phyloP scores from a whole-genome alignment of 1,140 invertebrate species.

The Tenebrio molitor region DNA sequence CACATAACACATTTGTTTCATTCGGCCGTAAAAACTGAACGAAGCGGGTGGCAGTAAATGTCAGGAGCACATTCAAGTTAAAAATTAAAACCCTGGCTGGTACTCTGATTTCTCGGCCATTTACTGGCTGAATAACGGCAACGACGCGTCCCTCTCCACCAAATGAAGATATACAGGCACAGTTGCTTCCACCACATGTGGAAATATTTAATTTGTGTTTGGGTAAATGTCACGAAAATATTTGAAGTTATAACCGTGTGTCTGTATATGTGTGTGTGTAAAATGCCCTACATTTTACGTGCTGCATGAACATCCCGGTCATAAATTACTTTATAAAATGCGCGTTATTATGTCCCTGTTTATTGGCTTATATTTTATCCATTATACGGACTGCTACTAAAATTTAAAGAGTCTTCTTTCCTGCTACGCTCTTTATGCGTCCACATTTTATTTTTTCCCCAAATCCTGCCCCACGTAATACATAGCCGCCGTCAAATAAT shows the following conservation, averaged over 20 bases:
- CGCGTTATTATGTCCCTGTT: slow-evolving; percentile 41
- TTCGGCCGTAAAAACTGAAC: slow-evolving; percentile 60
- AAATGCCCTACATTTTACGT: slow-evolving; percentile 50
- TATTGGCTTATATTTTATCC: slow-evolving; percentile 45
- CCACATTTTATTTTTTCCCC: slow-evolving; percentile 17
- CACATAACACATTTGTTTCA: slow-evolving; percentile 59
- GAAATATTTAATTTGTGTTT: slow-evolving; percentile 63
- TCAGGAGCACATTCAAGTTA: slow-evolving; percentile 63
- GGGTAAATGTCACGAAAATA: slow-evolving; percentile 60
- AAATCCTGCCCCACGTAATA: slow-evolving; percentile 27
- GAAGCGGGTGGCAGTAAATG: slow-evolving; percentile 61
- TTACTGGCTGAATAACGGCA: slow-evolving; percentile 62
- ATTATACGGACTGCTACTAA: slow-evolving; percentile 26
- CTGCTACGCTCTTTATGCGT: slow-evolving; percentile 21
- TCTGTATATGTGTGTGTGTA: slow-evolving; percentile 34
- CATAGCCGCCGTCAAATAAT: slow-evolving; percentile 12
- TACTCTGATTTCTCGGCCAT: slow-evolving; percentile 64
- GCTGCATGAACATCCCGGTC: slow-evolving; percentile 15
- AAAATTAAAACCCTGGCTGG: slow-evolving; percentile 62
- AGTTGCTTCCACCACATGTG: slow-evolving; percentile 62
- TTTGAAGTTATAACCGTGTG: slow-evolving; percentile 55
- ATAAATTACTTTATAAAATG: slow-evolving; percentile 48
- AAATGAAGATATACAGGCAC: slow-evolving; percentile 62
- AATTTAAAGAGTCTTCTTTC: slow-evolving; percentile 31
- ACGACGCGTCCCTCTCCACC: slow-evolving; percentile 51